Conservation (phyloP, 92 coral and sea anemone species). For the Heteractis magnifica region DNA sequence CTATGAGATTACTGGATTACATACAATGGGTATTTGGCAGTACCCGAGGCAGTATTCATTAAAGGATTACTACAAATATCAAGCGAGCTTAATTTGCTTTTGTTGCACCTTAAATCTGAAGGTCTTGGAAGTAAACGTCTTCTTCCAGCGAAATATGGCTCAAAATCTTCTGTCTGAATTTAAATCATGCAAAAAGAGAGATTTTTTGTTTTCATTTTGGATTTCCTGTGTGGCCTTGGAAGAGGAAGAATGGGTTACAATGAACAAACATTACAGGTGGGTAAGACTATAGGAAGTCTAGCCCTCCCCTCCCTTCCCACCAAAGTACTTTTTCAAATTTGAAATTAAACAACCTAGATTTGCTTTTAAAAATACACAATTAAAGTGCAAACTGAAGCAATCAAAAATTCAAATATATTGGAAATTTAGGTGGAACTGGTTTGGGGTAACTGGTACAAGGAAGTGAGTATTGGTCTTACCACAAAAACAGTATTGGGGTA, state of each 20-base stretch:
- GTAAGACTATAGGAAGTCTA: neutral
- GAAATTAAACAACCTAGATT: too few relatives aligned
- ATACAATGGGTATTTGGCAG: neutral
- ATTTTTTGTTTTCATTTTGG: neutral
- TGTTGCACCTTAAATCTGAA: constrained; percentile 70
- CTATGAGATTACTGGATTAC: neutral
- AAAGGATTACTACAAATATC: neutral
- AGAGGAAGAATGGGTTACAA: neutral
- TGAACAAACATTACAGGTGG: neutral
- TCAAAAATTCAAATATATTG: too few relatives aligned
- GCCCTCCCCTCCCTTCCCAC: too few relatives aligned
- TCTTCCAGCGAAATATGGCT: constrained; percentile 90
- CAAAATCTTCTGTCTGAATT: constrained; percentile 86
- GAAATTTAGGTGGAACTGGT: too few relatives aligned
- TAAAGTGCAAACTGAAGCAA: too few relatives aligned
- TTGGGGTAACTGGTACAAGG: too few relatives aligned
- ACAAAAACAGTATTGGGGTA: too few relatives aligned
- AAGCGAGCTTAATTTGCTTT: neutral
- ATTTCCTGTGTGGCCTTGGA: neutral
- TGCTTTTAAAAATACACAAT: too few relatives aligned
- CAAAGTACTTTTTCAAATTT: too few relatives aligned
- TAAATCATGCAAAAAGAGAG: neutral
- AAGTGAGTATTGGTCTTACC: too few relatives aligned
- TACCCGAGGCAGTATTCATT: neutral
- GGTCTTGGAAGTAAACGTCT: constrained; percentile 90